A percentile compares a stretch with the other conserved stretches of the same genome.
These are phyloP conservation scores for Leptopilina boulardi DNA, from an alignment of 1,140 invertebrate genomes.

Conservation along the genomic window DNA sequence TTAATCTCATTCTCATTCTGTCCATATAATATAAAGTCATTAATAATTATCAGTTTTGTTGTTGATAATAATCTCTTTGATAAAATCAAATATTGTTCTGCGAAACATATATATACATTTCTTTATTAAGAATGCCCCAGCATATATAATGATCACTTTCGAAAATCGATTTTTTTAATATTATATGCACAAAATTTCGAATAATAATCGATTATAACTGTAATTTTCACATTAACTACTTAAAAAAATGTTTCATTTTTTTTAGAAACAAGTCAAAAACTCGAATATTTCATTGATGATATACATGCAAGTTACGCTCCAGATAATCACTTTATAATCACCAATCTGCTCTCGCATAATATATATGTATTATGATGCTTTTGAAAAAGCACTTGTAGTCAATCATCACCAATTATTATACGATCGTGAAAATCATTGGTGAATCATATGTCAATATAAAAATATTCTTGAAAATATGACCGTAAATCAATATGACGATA, in stretches of 20 bases:
- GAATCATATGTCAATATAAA: neutral
- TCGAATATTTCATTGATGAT: neutral
- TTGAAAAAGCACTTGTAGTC: slow-evolving; percentile 45
- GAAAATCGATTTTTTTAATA: neutral
- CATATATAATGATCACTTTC: slow-evolving; percentile 3
- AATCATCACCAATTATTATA: slow-evolving; percentile 51
- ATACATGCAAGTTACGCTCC: neutral
- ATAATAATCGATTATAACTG: neutral
- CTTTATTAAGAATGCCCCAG: neutral
- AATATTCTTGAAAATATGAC: neutral
- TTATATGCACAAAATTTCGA: neutral
- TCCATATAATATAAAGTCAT: slow-evolving; percentile 22
- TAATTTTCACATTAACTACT: slow-evolving; percentile 8
- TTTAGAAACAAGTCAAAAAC: too few relatives aligned
- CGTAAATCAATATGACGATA: neutral
- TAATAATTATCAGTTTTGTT: neutral
- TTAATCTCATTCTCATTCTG: neutral
- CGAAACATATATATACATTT: too few relatives aligned
- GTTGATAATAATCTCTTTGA: neutral
- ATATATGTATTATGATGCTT: slow-evolving; percentile 32
- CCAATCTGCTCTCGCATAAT: neutral
- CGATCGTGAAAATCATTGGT: slow-evolving; percentile 28
- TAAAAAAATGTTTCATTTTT: neutral
- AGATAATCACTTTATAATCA: neutral
- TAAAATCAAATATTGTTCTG: neutral